phyloP scores from a whole-genome alignment of 2,797 vertebrate genomes.

The Phrynocephalus vlangalii region DNA sequence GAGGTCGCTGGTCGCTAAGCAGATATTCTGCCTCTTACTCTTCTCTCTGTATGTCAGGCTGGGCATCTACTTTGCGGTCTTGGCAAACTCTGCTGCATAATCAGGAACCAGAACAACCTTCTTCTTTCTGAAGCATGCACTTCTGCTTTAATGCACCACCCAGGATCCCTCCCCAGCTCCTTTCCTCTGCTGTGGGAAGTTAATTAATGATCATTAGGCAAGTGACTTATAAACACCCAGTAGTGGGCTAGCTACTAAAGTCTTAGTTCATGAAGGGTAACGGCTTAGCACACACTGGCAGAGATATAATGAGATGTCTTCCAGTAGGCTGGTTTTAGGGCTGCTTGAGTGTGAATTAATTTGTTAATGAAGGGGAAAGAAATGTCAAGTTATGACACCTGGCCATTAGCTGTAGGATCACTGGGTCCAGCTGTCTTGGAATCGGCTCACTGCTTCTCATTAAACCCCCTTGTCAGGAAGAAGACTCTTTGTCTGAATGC shows the following conservation, averaged over 20 bases:
- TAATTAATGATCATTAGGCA: background rate
- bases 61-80: background rate
- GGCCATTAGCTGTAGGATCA: background rate
- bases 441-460: background rate
- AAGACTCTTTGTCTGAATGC: background rate
- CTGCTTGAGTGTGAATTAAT: constrained; percentile 1
- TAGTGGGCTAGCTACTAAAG: background rate
- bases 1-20: background rate
- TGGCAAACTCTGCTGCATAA: background rate
- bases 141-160: background rate
- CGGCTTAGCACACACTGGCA: background rate
- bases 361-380: background rate
- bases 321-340: background rate
- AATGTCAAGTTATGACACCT: background rate
- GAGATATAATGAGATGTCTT: background rate
- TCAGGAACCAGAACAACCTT: no score
- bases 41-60: background rate
- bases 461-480: background rate
- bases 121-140: background rate
- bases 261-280: background rate
- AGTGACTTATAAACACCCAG: background rate
- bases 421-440: background rate
- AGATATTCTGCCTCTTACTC: background rate
- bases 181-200: background rate
- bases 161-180: no score